These are phyloP conservation scores for Ammospiza caudacuta DNA, from an alignment of 2,113 vertebrate species.

Conservation along the genomic window DNA sequence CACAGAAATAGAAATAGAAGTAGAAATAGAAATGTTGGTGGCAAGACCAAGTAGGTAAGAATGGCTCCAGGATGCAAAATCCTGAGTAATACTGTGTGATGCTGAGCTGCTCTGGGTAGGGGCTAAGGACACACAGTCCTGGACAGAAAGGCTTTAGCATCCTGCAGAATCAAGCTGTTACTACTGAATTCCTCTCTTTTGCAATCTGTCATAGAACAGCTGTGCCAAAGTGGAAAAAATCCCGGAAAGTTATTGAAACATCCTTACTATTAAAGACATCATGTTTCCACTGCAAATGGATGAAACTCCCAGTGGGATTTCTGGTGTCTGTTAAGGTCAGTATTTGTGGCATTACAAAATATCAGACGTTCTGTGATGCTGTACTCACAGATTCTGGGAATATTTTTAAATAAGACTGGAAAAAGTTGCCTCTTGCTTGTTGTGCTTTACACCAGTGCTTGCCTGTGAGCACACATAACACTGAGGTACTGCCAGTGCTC, in stretches of 20 bases:
- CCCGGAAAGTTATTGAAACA: conserved; percentile 45
- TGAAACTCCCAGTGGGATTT: conserved; percentile 33
- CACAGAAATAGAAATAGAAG: not conserved
- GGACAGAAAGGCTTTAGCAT: not conserved
- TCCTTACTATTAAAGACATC: conserved; percentile 43
- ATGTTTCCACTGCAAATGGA: conserved; percentile 34
- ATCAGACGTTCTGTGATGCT: not conserved
- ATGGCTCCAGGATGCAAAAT: not conserved
- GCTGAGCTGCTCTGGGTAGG: not conserved
- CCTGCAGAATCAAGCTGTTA: conserved; percentile 9
- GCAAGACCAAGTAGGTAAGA: not conserved
- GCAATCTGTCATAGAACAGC: conserved; percentile 40
- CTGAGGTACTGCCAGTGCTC: not conserved
- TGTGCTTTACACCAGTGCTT: not conserved
- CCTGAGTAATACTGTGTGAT: not conserved
- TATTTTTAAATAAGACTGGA: conserved; percentile 10
- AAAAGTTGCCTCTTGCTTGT: not conserved
- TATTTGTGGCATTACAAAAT: not conserved
- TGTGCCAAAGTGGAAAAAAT: conserved; percentile 52
- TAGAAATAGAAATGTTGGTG: not conserved
- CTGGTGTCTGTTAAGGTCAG: conserved; percentile 51
- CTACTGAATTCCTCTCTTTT: conserved; percentile 27
- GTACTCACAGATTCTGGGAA: not conserved
- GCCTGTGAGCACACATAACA: not conserved
- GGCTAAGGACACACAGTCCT: not conserved